phyloP scores from a whole-genome alignment of 2,888 invertebrate species.

The Andrena minutula region DNA sequence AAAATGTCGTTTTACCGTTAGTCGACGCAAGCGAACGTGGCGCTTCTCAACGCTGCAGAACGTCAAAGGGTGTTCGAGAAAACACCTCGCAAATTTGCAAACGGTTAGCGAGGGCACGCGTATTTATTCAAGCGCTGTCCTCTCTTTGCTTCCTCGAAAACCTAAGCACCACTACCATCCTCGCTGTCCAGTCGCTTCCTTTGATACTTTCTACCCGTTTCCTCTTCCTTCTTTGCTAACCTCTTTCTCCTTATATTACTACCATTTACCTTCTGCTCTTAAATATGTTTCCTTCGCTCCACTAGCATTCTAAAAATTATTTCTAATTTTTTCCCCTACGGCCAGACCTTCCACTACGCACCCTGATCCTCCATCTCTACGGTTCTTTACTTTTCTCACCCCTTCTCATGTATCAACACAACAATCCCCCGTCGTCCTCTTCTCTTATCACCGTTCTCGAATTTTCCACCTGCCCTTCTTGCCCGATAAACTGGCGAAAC shows the following conservation, averaged over 20 bases:
- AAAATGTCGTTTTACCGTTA: neutral
- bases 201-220: constrained; percentile 39
- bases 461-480: neutral
- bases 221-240: constrained; percentile 36
- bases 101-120: constrained; percentile 70
- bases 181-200: constrained; percentile 40
- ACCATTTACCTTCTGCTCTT: neutral
- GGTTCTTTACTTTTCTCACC: neutral
- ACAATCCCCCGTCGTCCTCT: neutral
- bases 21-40: constrained; percentile 37
- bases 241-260: neutral
- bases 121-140: constrained; percentile 69
- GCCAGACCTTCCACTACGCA: too few species aligned
- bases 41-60: constrained; percentile 37
- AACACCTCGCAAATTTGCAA: constrained; percentile 68
- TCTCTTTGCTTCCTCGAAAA: constrained; percentile 38
- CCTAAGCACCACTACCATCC: constrained; percentile 27
- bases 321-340: too few species aligned
- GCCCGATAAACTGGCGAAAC: neutral
- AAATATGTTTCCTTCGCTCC: neutral
- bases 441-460: neutral
- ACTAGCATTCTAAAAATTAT: too few species aligned
- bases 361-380: too few species aligned
- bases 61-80: constrained; percentile 39
- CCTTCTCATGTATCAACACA: neutral